Percentiles rank a stretch among this genome's conserved stretches.
Conservation (phyloP, 2,888 invertebrate species). For the Tenthredo notha region DNA sequence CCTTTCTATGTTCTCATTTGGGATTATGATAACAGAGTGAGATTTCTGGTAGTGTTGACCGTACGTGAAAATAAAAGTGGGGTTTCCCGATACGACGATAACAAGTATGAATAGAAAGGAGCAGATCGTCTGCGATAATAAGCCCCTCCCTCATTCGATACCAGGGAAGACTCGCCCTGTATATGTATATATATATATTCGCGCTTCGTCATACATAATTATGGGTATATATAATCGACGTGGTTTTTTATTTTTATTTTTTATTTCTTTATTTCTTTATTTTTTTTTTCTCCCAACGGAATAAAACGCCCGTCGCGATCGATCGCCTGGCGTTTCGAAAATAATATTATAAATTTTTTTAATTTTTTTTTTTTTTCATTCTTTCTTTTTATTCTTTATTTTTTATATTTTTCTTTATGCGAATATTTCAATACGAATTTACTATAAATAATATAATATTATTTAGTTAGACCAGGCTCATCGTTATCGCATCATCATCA, state of each 20-base stretch:
- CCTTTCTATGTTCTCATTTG: too few relatives aligned
- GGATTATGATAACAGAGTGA: too few relatives aligned
- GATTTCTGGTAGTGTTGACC: too few relatives aligned
- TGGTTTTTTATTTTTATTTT: not conserved
- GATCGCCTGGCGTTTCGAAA: not conserved
- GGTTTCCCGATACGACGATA: too few relatives aligned
- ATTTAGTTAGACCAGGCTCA: constrained; percentile 73
- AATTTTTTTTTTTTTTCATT: not conserved
- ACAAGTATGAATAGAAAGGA: too few relatives aligned
- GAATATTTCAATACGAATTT: constrained; percentile 73
- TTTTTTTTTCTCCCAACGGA: not conserved
- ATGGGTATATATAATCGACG: not conserved
- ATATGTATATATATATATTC: not conserved
- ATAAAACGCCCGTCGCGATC: not conserved
- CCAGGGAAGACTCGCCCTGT: too few relatives aligned
- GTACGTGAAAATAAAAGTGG: too few relatives aligned
- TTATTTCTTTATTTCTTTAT: not conserved
- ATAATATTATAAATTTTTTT: not conserved
- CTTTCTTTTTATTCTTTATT: not conserved
- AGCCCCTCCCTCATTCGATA: too few relatives aligned
- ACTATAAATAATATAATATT: constrained; percentile 62
- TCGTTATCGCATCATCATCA: not conserved
- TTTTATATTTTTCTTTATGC: constrained; percentile 57
- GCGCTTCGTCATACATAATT: not conserved
- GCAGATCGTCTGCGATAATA: too few relatives aligned